Base-by-base conservation (phyloP, 1,140 invertebrate genomes). In the Caenorhabditis tropicalis region DNA sequence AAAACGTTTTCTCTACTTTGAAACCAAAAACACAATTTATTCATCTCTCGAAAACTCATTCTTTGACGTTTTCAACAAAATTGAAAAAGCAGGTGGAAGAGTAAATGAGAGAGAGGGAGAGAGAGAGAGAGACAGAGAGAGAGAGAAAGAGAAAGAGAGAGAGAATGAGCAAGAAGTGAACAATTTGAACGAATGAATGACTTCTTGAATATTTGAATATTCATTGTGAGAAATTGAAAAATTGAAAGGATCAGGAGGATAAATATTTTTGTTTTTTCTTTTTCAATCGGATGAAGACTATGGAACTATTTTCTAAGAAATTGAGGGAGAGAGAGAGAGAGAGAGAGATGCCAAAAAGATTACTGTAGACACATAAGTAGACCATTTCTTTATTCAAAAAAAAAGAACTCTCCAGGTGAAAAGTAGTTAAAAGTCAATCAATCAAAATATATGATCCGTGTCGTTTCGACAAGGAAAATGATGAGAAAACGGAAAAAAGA, bases 381-480 rank as follows among this genome's bases (percentile, higher is more conserved):
- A 19, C n/a, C 19, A 0, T 51, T 51, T 51, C 15, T n/a, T 6
- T 16, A 19, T 51, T n/a, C 19, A 6, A 51, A n/a, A 16, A 19
- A n/a, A 27, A 12, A 9, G 24, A 15, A 36, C 33, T 36, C 58
- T 65, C 33, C 21, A 19, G 7, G n/a, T 9, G 29, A 74, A 74
- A 74, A 43, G 36, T 27, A 43, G 65, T 43, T 74, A 74, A 74
- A 74, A 74, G 65, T 43, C 65, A 74, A 74, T 74, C 65, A 74
- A 74, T 74, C 65, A 74, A 74, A 74, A 6, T 43, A 36, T 74
- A 36, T 74, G 65, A 74, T 74, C 29, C 36, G 33, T 74, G 65
- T 74, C 65, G 65, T 74, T 74, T 74, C 36, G 65, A 74, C 65
- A 74, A 74, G 65, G 65, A 74, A 74, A 43, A 74, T 46, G 65